These are phyloP conservation scores for human DNA, from an alignment of 2,113 vertebrate genomes.

Conservation along the genomic window GRCh38 chr15:42786501-42787000, in stretches of 20 bases:
- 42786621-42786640: background rate
- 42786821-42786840: constrained; percentile 18
- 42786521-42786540: background rate
- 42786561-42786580: background rate
- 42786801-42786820: background rate
- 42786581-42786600: background rate
- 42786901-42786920: background rate
- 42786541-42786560: background rate
- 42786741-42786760: background rate
- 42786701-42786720: background rate
- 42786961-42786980: background rate
- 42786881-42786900: background rate
- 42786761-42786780: background rate
- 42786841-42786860: background rate
- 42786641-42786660: background rate
- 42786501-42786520: background rate
- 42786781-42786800: background rate
- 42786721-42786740: background rate
- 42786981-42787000: background rate
- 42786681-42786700: background rate
- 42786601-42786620: background rate
- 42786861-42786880: constrained; percentile 12
- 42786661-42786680: background rate
- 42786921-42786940: background rate
- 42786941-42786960: background rate